phyloP scores from a whole-genome alignment of 2,888 invertebrate genomes.

The Anoncus sp. region DNA sequence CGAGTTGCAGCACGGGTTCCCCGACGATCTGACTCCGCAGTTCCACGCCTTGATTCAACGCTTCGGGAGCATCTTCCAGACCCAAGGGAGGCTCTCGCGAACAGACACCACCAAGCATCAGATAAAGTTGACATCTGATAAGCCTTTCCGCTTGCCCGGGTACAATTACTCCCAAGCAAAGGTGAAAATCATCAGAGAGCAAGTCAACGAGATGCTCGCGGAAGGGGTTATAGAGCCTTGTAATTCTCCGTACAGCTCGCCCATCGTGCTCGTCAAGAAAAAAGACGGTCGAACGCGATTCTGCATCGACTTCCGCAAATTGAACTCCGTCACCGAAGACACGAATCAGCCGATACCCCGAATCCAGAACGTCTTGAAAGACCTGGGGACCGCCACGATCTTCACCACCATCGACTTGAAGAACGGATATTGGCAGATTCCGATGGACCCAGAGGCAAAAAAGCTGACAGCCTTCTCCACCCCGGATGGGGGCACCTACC shows the following conservation, averaged over 20 bases:
- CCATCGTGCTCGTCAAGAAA: not conserved
- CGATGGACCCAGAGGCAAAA: constrained; percentile 60
- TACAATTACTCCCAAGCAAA: not conserved
- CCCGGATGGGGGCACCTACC: constrained; percentile 69
- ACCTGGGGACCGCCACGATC: constrained; percentile 67
- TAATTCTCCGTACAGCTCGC: not conserved
- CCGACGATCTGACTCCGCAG: no score
- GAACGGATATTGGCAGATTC: constrained; percentile 75
- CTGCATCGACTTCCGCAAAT: constrained; percentile 49
- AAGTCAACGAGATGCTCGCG: not conserved
- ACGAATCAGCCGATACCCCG: no score
- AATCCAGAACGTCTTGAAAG: constrained; percentile 67
- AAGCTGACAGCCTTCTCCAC: no score
- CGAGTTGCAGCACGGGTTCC: no score
- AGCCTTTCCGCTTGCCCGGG: not conserved
- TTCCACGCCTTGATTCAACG: no score
- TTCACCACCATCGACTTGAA: constrained; percentile 72
- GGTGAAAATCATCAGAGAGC: constrained; percentile 10
- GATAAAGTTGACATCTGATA: no score
- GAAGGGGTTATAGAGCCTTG: not conserved
- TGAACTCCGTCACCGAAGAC: constrained; percentile 66
- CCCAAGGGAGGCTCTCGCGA: no score
- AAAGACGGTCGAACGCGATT: not conserved
- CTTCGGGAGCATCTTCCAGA: no score
- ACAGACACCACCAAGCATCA: no score